These are phyloP conservation scores for Proteles cristata DNA, from an alignment of 2,113 vertebrate species.

Conservation along the genomic window DNA sequence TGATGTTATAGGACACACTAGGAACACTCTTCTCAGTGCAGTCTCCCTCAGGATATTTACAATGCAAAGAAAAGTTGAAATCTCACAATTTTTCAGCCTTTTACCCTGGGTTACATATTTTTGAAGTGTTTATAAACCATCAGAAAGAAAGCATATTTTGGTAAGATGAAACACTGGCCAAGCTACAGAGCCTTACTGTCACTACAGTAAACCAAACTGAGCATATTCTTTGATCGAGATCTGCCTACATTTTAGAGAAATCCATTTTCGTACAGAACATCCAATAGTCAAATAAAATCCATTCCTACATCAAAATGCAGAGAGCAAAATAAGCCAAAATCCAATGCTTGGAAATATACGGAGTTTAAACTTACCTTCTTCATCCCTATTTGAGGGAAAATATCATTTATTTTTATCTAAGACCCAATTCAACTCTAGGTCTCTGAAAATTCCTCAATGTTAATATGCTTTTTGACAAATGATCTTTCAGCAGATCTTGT, in stretches of 20 bases:
- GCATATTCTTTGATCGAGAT: background rate
- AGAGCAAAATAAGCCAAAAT: constrained; percentile 34
- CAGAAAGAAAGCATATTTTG: background rate
- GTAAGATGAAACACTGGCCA: background rate
- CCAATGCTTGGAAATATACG: background rate
- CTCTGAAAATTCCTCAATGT: background rate
- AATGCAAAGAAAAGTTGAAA: constrained; percentile 14
- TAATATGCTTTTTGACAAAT: background rate
- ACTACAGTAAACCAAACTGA: background rate
- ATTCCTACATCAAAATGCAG: background rate
- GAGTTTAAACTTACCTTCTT: background rate
- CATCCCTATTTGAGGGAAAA: background rate
- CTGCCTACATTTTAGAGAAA: constrained; percentile 29
- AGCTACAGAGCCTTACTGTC: background rate
- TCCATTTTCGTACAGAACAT: background rate
- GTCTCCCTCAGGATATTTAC: background rate
- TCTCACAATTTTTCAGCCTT: background rate
- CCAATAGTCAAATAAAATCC: constrained; percentile 18
- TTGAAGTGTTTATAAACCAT: background rate
- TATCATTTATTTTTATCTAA: background rate
- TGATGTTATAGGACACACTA: background rate
- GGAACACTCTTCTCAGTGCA: background rate
- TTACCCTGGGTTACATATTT: background rate
- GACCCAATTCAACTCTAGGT: background rate
- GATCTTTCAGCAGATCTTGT: background rate